A percentile compares a stretch with the other conserved stretches of the same genome.
Evolutionary conservation across 1,140 invertebrate species (phyloP).

Genomic region (Macrocentrus cingulum): DNA sequence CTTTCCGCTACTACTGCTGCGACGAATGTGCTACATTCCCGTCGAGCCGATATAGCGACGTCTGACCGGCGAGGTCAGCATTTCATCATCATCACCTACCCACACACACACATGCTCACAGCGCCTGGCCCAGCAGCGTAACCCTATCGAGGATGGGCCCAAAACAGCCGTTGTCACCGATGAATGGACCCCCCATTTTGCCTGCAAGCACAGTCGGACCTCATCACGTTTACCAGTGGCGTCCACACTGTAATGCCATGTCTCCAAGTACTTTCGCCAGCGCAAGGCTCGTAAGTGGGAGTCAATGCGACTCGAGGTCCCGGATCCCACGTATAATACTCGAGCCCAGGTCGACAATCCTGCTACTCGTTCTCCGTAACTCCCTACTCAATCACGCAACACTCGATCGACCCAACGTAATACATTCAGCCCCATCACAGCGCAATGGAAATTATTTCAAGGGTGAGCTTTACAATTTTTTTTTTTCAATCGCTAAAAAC

Average conservation of each 20-base stretch:
- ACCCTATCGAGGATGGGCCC: too few species aligned
- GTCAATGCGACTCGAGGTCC: slow-evolving; percentile 39
- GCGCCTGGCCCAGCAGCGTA: too few species aligned
- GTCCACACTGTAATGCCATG: slow-evolving; percentile 33
- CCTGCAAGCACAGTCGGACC: background rate
- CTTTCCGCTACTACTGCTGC: slow-evolving; percentile 49
- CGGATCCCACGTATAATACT: slow-evolving; percentile 46
- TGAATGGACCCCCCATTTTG: background rate
- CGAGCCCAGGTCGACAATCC: slow-evolving; percentile 43
- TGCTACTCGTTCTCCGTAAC: slow-evolving; percentile 45
- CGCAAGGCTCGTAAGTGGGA: slow-evolving; percentile 40
- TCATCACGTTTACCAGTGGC: too few species aligned
- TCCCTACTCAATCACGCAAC: slow-evolving; percentile 31
- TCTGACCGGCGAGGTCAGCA: background rate
- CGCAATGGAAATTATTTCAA: too few species aligned
- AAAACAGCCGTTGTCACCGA: background rate
- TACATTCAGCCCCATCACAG: background rate
- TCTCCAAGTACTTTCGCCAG: slow-evolving; percentile 51
- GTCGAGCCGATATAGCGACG: slow-evolving; percentile 48
- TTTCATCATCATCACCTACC: background rate
- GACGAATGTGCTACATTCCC: slow-evolving; percentile 54
- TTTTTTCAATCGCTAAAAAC: too few species aligned
- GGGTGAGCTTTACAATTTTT: too few species aligned
- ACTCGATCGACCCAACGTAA: background rate
- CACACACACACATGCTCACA: background rate